Evolutionary conservation across 92 coral and sea anemone species (phyloP).

Genomic region (Epizoanthus fatuus): DNA sequence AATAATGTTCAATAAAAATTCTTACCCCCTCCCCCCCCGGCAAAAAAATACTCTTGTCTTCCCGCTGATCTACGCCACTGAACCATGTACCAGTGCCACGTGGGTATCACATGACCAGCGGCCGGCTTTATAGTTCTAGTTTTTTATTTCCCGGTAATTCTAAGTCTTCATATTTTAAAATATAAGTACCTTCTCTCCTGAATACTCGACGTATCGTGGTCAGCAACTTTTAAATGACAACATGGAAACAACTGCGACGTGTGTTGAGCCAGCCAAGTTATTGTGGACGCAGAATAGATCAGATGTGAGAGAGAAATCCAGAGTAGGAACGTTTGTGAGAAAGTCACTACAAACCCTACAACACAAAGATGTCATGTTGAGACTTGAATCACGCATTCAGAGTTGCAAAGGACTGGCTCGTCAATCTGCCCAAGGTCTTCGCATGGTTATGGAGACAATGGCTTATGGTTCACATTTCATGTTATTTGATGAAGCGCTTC

Average conservation of each 20-base stretch:
- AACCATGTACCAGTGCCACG: no score
- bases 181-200: background rate
- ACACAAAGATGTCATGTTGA: constrained; percentile 47
- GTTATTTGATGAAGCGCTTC: constrained; percentile 34
- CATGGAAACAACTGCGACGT: background rate
- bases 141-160: no score
- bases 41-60: no score
- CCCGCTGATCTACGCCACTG: no score
- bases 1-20: no score
- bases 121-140: no score
- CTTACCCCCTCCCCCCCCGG: no score
- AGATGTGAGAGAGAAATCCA: constrained; percentile 41
- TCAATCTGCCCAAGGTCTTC: constrained; percentile 54
- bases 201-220: constrained; percentile 5
- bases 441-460: constrained; percentile 55
- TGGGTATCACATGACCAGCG: no score
- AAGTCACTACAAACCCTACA: constrained; percentile 43
- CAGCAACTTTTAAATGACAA: constrained; percentile 2
- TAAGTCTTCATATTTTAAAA: no score
- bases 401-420: constrained; percentile 48
- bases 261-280: constrained; percentile 19
- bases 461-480: constrained; percentile 29
- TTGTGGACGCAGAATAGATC: constrained; percentile 31
- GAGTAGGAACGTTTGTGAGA: constrained; percentile 41
- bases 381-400: constrained; percentile 35